phyloP scores from a whole-genome alignment of 2,113 vertebrate genomes.

The Mastomys natalensis region DNA sequence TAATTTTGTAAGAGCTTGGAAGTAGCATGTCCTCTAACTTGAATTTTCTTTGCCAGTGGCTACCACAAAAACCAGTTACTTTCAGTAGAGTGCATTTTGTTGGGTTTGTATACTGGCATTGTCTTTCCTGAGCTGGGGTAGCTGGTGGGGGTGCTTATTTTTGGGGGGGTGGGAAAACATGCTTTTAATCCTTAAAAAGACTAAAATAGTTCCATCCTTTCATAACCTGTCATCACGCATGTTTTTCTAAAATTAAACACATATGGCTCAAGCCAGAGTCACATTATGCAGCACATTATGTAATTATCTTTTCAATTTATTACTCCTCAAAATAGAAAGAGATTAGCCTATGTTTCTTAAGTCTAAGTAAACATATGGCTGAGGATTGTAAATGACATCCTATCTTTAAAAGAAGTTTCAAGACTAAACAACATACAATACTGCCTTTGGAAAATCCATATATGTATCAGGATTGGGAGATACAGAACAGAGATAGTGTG shows the following conservation, averaged over 20 bases:
- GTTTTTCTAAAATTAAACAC: conserved; percentile 84
- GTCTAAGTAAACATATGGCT: conserved; percentile 74
- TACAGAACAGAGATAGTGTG: not conserved
- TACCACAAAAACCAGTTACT: conserved; percentile 64
- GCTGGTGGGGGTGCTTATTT: conserved; percentile 52
- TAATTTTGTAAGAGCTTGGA: conserved; percentile 57
- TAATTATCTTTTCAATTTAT: conserved; percentile 79
- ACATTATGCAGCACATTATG: conserved; percentile 80
- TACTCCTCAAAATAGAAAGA: conserved; percentile 81
- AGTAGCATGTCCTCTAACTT: conserved; percentile 62
- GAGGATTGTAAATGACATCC: conserved; percentile 78
- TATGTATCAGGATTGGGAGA: conserved; percentile 71
- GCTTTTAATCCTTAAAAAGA: conserved; percentile 79
- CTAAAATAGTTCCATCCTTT: conserved; percentile 83
- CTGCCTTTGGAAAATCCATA: conserved; percentile 64
- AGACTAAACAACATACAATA: conserved; percentile 79
- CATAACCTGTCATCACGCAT: conserved; percentile 80
- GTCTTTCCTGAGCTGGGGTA: conserved; percentile 38
- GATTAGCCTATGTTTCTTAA: conserved; percentile 73
- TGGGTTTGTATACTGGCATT: conserved; percentile 51
- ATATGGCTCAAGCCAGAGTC: conserved; percentile 78
- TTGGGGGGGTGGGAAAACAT: conserved; percentile 69
- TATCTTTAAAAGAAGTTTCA: conserved; percentile 80
- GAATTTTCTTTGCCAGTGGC: conserved; percentile 63
- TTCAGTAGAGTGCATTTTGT: conserved; percentile 42